Percentiles rank a stretch among this genome's conserved stretches.
Evolutionary conservation across 2,113 vertebrate species (phyloP).

Genomic region (Tragulus kanchil): DNA sequence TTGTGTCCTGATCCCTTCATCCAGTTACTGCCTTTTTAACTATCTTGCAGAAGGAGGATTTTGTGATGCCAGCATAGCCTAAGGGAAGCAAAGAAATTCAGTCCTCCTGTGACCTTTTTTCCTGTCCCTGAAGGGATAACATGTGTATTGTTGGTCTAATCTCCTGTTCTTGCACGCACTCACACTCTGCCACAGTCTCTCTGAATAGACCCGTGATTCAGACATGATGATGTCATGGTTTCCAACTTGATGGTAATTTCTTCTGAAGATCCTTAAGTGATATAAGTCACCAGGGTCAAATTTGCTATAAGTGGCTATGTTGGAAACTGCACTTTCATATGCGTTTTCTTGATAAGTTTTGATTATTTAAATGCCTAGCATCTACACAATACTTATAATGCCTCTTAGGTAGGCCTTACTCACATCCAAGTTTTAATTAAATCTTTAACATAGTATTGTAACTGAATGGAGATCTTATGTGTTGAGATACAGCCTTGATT

Average conservation of each 20-base stretch:
- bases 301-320: neutral
- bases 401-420: neutral
- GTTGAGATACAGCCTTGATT: neutral
- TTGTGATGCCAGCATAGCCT: neutral
- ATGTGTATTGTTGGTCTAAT: neutral
- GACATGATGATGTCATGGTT: neutral
- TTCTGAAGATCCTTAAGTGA: neutral
- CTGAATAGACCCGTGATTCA: neutral
- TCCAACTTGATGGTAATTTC: neutral
- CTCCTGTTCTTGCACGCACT: neutral
- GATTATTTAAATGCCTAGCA: neutral
- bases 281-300: neutral
- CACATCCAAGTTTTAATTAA: neutral
- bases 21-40: constrained; percentile 37
- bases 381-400: neutral
- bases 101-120: neutral
- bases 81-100: constrained; percentile 26
- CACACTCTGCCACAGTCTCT: neutral
- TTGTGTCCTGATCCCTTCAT: constrained; percentile 26
- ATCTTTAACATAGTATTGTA: neutral
- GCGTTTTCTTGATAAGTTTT: neutral
- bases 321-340: neutral
- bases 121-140: neutral
- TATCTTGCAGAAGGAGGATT: neutral
- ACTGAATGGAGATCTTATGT: neutral